These are phyloP conservation scores for Loripinus fragilis DNA, from an alignment of 2,888 invertebrate species.

Conservation along the genomic window DNA sequence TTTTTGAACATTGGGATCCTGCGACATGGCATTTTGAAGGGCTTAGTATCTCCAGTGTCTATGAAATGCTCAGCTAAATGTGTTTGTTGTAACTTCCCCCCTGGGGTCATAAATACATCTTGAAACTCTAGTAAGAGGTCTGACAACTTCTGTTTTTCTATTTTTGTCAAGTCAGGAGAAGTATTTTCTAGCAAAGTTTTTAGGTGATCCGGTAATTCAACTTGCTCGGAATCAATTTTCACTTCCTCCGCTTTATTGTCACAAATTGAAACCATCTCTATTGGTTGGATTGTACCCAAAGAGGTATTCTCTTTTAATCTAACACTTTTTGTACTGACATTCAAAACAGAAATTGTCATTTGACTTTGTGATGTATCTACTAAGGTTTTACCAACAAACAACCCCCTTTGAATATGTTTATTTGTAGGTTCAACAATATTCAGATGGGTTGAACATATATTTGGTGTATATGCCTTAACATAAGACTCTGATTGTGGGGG, in stretches of 20 bases:
- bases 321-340: neutral
- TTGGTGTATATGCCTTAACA: neutral
- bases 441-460: neutral
- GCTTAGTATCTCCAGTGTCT: neutral
- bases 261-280: neutral
- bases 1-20: too few relatives aligned
- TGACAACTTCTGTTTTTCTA: neutral
- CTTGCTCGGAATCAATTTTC: too few relatives aligned
- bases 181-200: neutral
- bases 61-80: conserved; percentile 10
- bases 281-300: neutral
- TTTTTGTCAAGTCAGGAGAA: neutral
- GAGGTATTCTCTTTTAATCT: neutral
- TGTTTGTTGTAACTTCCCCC: neutral
- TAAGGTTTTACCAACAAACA: neutral
- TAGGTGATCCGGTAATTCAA: neutral
- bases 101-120: conserved; percentile 11
- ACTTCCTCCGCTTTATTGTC: neutral
- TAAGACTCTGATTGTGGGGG: neutral
- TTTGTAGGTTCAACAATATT: neutral
- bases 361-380: neutral
- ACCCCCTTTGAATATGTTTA: neutral
- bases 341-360: neutral
- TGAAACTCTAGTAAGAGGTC: neutral
- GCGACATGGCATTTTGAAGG: too few relatives aligned